Percentiles rank a stretch among this genome's conserved stretches.
These are phyloP conservation scores for Byasa hedistus DNA, from an alignment of 2,888 invertebrate species.

Conservation along the genomic window DNA sequence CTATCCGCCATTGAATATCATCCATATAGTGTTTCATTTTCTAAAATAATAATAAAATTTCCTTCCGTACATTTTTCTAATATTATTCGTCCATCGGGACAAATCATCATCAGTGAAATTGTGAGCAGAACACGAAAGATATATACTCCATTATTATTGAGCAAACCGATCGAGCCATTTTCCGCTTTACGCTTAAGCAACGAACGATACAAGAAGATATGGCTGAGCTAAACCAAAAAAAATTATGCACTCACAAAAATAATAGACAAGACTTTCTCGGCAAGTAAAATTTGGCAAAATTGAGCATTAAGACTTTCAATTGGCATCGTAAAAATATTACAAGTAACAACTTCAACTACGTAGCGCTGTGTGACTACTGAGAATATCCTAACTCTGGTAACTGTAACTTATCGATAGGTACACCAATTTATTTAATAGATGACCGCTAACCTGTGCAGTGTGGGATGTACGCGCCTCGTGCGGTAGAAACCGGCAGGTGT, in stretches of 20 bases:
- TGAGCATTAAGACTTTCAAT: slow-evolving; percentile 77
- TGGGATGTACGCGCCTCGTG: slow-evolving; percentile 41
- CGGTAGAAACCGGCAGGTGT: slow-evolving; percentile 38
- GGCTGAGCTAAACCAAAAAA: slow-evolving; percentile 39
- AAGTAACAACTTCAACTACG: slow-evolving; percentile 59
- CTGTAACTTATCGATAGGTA: slow-evolving; percentile 70
- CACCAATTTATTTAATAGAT: slow-evolving; percentile 52
- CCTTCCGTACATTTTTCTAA: slow-evolving; percentile 55
- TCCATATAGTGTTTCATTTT: slow-evolving; percentile 55
- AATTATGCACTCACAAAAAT: slow-evolving; percentile 52
- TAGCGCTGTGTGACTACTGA: slow-evolving; percentile 64
- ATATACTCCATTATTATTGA: slow-evolving; percentile 64
- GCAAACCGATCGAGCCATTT: slow-evolving; percentile 52
- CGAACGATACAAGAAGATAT: slow-evolving; percentile 41
- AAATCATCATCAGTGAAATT: slow-evolving; percentile 50
- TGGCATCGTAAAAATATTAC: slow-evolving; percentile 68
- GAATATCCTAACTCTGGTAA: slow-evolving; percentile 75
- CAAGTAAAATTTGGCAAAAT: slow-evolving; percentile 80
- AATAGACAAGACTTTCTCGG: slow-evolving; percentile 70
- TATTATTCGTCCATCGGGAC: slow-evolving; percentile 64
- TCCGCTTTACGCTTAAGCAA: slow-evolving; percentile 23
- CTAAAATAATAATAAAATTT: slow-evolving; percentile 66
- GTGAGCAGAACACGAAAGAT: slow-evolving; percentile 49
- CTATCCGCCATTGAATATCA: slow-evolving; percentile 66
- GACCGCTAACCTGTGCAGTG: slow-evolving; percentile 44